These are phyloP conservation scores for Zoanthus sansibaricus DNA, from an alignment of 92 coral and sea anemone genomes.

Conservation along the genomic window DNA sequence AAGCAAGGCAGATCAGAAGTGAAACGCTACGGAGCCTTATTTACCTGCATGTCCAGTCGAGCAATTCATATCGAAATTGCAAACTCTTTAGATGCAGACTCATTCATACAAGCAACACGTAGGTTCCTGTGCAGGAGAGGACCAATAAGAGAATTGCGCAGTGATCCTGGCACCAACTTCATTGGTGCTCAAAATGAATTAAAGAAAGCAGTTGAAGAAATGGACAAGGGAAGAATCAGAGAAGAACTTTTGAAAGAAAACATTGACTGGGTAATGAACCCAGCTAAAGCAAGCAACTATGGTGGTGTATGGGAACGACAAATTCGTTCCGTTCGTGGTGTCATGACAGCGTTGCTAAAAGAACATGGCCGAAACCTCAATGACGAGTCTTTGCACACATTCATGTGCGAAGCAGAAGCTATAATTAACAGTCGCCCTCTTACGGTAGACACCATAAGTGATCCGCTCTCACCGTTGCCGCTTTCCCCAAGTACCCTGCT, in stretches of 20 bases:
- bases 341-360: not conserved
- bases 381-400: not conserved
- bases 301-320: conserved; percentile 15
- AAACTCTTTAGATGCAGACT: not conserved
- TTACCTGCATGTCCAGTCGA: conserved; percentile 18
- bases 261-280: not conserved
- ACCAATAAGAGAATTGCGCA: conserved; percentile 9
- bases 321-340: conserved; percentile 1
- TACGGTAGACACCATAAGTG: no score
- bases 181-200: conserved; percentile 26
- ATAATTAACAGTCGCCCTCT: no score
- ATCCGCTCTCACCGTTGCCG: no score
- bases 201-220: not conserved
- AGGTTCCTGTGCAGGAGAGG: conserved; percentile 14
- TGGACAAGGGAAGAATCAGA: no score
- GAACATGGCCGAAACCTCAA: conserved; percentile 2
- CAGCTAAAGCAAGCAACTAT: no score
- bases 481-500: no score
- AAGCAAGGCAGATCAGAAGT: conserved; percentile 44
- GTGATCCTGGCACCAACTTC: conserved; percentile 43
- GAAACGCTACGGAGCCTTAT: conserved; percentile 11
- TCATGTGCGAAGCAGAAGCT: no score
- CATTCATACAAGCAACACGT: conserved; percentile 39
- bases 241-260: not conserved
- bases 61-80: conserved; percentile 37